These are phyloP conservation scores for Aythya baeri DNA, from an alignment of 2,113 vertebrate species.

Conservation along the genomic window DNA sequence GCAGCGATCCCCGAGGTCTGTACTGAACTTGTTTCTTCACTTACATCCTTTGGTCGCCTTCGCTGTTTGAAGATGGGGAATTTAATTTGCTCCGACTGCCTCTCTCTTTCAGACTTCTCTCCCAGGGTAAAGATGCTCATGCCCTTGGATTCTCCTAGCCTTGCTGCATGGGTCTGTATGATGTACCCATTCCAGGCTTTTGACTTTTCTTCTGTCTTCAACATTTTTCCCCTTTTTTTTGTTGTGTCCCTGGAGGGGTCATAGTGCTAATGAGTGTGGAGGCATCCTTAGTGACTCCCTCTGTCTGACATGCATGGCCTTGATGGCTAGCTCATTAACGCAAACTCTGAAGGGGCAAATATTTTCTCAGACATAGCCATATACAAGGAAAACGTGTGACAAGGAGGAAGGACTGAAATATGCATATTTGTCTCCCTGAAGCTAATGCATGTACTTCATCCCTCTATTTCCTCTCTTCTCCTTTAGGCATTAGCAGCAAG, in stretches of 20 bases:
- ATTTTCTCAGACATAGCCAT: neutral
- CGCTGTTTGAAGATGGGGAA: neutral
- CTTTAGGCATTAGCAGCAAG: neutral
- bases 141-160: conserved; percentile 54
- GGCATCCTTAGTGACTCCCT: neutral
- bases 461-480: neutral
- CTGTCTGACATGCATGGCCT: neutral
- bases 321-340: conserved; percentile 26
- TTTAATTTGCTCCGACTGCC: conserved; percentile 6
- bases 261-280: conserved; percentile 12
- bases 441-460: neutral
- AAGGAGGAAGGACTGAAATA: neutral
- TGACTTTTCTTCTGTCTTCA: conserved; percentile 15
- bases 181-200: neutral
- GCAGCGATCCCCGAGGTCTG: neutral
- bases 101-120: conserved; percentile 38
- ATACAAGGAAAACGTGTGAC: neutral
- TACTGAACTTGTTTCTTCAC: neutral
- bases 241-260: conserved; percentile 19
- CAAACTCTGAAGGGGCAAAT: neutral
- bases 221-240: neutral
- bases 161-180: neutral
- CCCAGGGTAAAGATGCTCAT: neutral
- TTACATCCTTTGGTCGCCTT: neutral
- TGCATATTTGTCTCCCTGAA: neutral